Evolutionary conservation across 2,113 vertebrate species (phyloP).

Genomic region (Ptilorrhoa leucosticta): DNA sequence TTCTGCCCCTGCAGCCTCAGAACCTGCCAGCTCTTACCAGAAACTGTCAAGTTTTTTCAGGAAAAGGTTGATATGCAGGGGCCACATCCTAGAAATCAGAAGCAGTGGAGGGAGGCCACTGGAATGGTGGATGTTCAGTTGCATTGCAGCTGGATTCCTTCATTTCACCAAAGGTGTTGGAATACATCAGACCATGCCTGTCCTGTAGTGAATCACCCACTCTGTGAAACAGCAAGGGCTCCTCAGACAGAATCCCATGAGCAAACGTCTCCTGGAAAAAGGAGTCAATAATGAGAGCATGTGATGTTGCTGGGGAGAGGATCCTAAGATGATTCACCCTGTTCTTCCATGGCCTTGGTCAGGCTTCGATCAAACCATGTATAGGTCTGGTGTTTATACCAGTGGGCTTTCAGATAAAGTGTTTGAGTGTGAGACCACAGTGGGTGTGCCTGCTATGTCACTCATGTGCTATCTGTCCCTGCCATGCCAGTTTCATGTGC

Average conservation of each 20-base stretch:
- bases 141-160: not conserved
- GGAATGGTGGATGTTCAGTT: not conserved
- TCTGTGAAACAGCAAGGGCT: not conserved
- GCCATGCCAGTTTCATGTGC: not conserved
- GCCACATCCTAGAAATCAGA: not conserved
- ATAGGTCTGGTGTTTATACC: not conserved
- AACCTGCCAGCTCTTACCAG: not conserved
- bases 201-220: not conserved
- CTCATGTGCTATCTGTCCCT: not conserved
- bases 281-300: not conserved
- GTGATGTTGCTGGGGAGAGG: not conserved
- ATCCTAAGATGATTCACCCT: not conserved
- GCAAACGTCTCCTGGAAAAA: not conserved
- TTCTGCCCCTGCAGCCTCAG: not conserved
- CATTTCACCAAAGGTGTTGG: not conserved
- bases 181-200: not conserved
- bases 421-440: not conserved
- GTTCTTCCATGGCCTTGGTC: not conserved
- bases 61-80: not conserved
- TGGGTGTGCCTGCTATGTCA: not conserved
- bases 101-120: not conserved
- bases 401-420: not conserved
- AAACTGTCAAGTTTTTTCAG: not conserved
- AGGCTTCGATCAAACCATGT: not conserved
- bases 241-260: not conserved